Evolutionary conservation across 2,888 invertebrate species (phyloP).

Genomic region (Auanema sp.): DNA sequence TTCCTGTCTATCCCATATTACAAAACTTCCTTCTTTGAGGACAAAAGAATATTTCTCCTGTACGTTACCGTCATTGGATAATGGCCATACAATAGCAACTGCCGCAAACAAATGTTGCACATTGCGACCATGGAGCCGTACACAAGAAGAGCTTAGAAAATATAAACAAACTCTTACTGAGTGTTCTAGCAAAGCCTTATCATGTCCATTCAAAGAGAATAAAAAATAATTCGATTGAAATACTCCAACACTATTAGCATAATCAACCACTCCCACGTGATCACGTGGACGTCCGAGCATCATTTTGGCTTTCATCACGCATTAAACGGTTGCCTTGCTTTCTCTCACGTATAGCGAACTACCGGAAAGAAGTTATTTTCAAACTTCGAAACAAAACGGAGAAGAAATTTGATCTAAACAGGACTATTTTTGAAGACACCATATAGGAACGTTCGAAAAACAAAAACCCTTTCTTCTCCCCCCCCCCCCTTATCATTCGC

Average conservation of each 20-base stretch:
- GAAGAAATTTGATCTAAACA: too few relatives aligned
- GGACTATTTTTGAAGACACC: too few relatives aligned
- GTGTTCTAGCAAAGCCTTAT: too few relatives aligned
- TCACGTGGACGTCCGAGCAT: background rate
- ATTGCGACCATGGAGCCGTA: slow-evolving; percentile 37
- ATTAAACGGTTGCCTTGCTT: background rate
- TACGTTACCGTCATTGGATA: slow-evolving; percentile 32
- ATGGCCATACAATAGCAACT: slow-evolving; percentile 5
- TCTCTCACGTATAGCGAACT: background rate
- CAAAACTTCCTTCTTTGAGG: slow-evolving; percentile 19
- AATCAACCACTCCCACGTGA: slow-evolving; percentile 3
- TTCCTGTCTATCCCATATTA: background rate
- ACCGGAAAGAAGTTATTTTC: too few relatives aligned
- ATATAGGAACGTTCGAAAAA: too few relatives aligned
- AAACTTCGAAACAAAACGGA: too few relatives aligned
- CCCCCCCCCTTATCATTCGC: too few relatives aligned
- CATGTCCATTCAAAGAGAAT: too few relatives aligned
- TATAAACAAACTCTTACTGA: slow-evolving; percentile 30
- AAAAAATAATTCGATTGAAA: too few relatives aligned
- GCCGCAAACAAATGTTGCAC: slow-evolving; percentile 34
- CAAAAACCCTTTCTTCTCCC: too few relatives aligned
- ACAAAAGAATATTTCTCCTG: slow-evolving; percentile 14
- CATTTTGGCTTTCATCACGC: background rate
- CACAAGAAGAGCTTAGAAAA: slow-evolving; percentile 39
- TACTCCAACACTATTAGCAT: too few relatives aligned